Evolutionary conservation across 2,888 invertebrate species (phyloP), one percentile per base, ranked within the genome.

Genomic region (Heliconius sara): DNA sequence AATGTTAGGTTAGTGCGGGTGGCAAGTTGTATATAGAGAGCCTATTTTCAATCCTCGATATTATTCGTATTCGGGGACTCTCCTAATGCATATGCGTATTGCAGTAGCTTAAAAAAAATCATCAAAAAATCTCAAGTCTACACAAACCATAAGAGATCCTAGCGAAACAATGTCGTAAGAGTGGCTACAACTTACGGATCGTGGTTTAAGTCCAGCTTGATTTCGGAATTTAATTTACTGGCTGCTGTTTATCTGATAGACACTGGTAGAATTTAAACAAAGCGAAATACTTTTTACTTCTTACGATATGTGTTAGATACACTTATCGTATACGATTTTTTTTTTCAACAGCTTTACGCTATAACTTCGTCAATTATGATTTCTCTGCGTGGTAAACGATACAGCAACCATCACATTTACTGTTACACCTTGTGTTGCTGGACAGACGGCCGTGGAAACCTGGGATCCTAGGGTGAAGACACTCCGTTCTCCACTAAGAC

Each of bases 141-240:
- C 77, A 39, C 25, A 19, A 34, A 67, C 74, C 66, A 70, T 70
- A 78, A 78, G 83, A 83, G 82, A 81, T 81, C 80, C 68, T 77
- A 81, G 73, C 79, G 83, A 83, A 83, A 83, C 83, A 83, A 84
- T 84, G 82, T 81, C 81, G 83, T 83, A 81, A 81, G 82, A 81
- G 83, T 81, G 79, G 80, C 82, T 82, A 83, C 83, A 83, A 82
- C 76, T 82, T 81, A 84, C 83, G 81, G 81, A 82, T 81, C 83
- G 81, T 81, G 83, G 82, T 82, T 82, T 82, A 82, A 80, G 80
- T 80, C 80, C 77, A 73, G 80, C 79, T 79, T 82, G 79, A 79
- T 82, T 82, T 78, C 79, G 81, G 82, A 82, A 82, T 82, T 82
- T 82, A 82, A 82, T 82, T 80, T 80, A 82, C 82, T 82, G 57